phyloP scores from a whole-genome alignment of 2,797 vertebrate genomes.

The Chiroxiphia lanceolata region DNA sequence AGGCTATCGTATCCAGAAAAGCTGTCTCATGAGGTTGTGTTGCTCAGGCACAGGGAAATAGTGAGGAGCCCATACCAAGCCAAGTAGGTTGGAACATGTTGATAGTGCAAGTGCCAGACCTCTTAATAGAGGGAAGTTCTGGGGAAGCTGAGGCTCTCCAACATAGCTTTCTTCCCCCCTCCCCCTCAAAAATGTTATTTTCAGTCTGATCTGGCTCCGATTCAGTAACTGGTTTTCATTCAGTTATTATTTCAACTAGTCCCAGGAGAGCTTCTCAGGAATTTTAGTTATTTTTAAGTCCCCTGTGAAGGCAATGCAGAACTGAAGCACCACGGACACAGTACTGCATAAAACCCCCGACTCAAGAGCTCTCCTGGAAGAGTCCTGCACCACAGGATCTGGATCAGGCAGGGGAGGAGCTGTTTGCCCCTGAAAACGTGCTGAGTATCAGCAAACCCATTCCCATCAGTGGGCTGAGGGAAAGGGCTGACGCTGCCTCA shows the following conservation, averaged over 20 bases:
- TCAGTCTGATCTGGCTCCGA: neutral
- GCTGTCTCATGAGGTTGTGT: neutral
- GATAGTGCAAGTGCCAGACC: neutral
- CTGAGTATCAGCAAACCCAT: neutral
- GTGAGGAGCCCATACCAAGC: neutral
- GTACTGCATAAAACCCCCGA: fast-evolving
- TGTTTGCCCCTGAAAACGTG: neutral
- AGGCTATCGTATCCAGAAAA: neutral
- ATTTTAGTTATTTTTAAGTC: neutral
- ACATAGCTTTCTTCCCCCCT: neutral
- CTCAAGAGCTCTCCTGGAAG: neutral
- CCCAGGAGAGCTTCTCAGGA: neutral
- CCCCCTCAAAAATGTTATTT: neutral
- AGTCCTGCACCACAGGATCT: neutral
- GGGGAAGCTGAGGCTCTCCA: neutral
- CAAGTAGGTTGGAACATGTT: neutral
- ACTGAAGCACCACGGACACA: neutral
- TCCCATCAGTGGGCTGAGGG: neutral
- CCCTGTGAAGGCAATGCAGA: neutral
- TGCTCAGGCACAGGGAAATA: constrained; percentile 6
- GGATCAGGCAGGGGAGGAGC: neutral
- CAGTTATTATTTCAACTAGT: neutral
- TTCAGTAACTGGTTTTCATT: constrained; percentile 18
- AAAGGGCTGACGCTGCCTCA: constrained; percentile 21
- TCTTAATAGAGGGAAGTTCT: neutral